Percentiles rank a stretch among this genome's conserved stretches.
phyloP scores from a whole-genome alignment of 2,888 invertebrate genomes.

The Acleris sparsana region DNA sequence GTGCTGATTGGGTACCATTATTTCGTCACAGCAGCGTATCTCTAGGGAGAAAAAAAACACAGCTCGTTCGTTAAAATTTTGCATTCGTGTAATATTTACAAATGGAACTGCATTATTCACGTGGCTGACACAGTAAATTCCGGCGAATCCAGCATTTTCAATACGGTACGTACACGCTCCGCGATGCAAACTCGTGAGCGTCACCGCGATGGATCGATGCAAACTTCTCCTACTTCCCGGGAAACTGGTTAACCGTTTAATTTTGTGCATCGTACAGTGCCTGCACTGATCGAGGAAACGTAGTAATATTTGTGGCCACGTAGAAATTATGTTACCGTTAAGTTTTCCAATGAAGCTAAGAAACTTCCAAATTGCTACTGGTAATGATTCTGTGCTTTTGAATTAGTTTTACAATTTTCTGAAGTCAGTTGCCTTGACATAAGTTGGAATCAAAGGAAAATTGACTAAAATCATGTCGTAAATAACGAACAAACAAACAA shows the following conservation, averaged over 20 bases:
- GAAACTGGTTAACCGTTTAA: constrained; percentile 55
- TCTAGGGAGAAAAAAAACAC: neutral
- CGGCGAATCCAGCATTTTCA: constrained; percentile 3
- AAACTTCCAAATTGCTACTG: no score
- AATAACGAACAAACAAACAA: no score
- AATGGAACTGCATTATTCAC: constrained; percentile 9
- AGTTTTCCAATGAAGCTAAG: no score
- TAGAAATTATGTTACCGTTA: no score
- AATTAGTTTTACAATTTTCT: no score
- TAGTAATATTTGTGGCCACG: no score
- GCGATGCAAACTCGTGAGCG: constrained; percentile 42
- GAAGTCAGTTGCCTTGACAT: no score
- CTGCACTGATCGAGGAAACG: constrained; percentile 11
- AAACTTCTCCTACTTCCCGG: constrained; percentile 67
- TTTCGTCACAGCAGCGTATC: neutral
- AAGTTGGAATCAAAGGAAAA: no score
- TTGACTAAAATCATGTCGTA: no score
- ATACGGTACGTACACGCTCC: constrained; percentile 2
- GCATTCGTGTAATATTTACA: neutral
- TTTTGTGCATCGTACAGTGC: constrained; percentile 47
- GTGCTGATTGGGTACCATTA: neutral
- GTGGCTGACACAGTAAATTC: constrained; percentile 7
- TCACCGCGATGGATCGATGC: constrained; percentile 56
- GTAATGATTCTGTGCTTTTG: no score
- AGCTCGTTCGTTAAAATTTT: constrained; percentile 3